Conservation (phyloP, 2,888 invertebrate species). For the Phyllotreta striolata region DNA sequence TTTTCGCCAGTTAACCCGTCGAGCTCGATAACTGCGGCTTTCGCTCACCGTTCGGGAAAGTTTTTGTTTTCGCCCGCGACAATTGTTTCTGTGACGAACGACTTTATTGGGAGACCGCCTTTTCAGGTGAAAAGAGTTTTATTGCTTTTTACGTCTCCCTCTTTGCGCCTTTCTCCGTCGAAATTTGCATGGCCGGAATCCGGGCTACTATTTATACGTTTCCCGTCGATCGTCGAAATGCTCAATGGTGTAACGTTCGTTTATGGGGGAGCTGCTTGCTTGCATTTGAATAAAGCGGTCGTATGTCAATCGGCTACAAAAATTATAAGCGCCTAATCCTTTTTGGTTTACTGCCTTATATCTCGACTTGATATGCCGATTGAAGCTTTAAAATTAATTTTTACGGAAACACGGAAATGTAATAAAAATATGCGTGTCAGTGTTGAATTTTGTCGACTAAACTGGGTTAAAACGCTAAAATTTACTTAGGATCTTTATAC, state of each 20-base stretch:
- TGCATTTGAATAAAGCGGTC: too few relatives aligned
- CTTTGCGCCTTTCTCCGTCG: constrained; percentile 2
- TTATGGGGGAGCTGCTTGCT: neutral
- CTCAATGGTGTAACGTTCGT: constrained; percentile 3
- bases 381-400: too few relatives aligned
- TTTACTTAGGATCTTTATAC: too few relatives aligned
- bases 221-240: constrained; percentile 18
- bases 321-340: too few relatives aligned
- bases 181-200: constrained; percentile 21
- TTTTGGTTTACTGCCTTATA: too few relatives aligned
- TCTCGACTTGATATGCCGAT: too few relatives aligned
- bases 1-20: constrained; percentile 25
- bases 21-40: constrained; percentile 34
- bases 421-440: too few relatives aligned
- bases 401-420: too few relatives aligned
- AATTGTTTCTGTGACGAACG: constrained; percentile 38
- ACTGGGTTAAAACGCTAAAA: too few relatives aligned
- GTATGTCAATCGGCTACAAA: too few relatives aligned
- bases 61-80: constrained; percentile 34
- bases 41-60: constrained; percentile 32
- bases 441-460: too few relatives aligned
- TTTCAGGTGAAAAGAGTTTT: constrained; percentile 31
- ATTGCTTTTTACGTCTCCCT: constrained; percentile 24
- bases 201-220: constrained; percentile 21
- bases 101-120: constrained; percentile 37